These are phyloP conservation scores for Limosa lapponica DNA, from an alignment of 2,797 vertebrate genomes.

Conservation along the genomic window DNA sequence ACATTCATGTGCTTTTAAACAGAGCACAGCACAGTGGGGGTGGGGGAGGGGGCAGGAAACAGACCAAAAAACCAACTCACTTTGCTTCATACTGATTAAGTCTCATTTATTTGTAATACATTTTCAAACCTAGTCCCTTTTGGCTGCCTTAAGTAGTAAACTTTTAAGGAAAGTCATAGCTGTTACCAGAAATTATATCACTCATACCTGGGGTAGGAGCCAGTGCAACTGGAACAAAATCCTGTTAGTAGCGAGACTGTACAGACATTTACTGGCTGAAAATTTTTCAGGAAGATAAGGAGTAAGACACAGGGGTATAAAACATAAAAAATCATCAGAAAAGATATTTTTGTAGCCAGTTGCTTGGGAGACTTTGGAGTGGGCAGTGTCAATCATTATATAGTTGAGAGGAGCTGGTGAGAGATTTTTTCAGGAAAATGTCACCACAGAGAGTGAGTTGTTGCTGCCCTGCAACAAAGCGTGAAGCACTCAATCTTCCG, in stretches of 20 bases:
- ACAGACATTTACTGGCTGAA: neutral
- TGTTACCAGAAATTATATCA: neutral
- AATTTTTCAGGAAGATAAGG: neutral
- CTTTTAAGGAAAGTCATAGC: neutral
- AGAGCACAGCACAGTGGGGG: neutral
- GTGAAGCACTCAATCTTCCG: neutral
- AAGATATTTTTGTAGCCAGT: neutral
- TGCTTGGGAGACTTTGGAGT: neutral
- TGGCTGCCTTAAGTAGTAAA: neutral
- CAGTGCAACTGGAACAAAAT: neutral
- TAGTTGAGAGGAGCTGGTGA: neutral
- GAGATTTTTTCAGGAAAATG: neutral
- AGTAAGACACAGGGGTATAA: neutral
- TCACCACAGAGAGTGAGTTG: neutral
- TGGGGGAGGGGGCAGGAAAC: no score
- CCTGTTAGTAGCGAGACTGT: neutral
- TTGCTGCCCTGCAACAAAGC: neutral
- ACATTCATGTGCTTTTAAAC: neutral
- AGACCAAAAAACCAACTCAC: neutral
- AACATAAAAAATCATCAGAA: neutral
- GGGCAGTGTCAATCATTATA: neutral
- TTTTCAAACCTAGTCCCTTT: neutral
- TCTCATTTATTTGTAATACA: neutral
- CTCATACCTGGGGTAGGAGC: neutral
- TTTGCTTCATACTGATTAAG: neutral